These are phyloP conservation scores for Phoeniculus purpureus DNA, from an alignment of 2,797 vertebrate species.

Conservation along the genomic window DNA sequence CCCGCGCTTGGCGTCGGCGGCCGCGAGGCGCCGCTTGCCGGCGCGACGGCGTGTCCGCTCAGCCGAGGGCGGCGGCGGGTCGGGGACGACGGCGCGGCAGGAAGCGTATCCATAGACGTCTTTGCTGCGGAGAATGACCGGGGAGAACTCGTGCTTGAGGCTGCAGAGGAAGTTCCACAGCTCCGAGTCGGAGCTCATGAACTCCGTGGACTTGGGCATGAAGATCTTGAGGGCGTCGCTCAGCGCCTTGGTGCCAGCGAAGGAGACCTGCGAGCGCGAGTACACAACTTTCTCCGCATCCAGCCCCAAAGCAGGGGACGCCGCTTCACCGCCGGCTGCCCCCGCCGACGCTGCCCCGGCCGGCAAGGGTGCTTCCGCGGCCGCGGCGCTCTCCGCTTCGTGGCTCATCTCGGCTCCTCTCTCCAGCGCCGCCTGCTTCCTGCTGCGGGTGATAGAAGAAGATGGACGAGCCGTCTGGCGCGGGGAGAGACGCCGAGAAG, in stretches of 20 bases:
- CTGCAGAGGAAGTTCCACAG: slow-evolving; percentile 85
- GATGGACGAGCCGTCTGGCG: not conserved
- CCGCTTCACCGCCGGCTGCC: slow-evolving; percentile 40
- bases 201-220: slow-evolving; percentile 82
- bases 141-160: slow-evolving; percentile 83
- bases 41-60: not conserved
- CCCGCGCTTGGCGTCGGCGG: slow-evolving; percentile 18
- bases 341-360: not conserved
- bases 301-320: slow-evolving; percentile 31
- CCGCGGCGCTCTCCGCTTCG: slow-evolving; percentile 20
- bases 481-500: not conserved
- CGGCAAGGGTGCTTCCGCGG: not conserved
- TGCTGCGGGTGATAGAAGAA: slow-evolving; percentile 39
- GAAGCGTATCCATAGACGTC: slow-evolving; percentile 84
- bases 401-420: slow-evolving; percentile 56
- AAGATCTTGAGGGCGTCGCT: slow-evolving; percentile 82
- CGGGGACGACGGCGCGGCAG: slow-evolving; percentile 79
- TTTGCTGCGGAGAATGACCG: slow-evolving; percentile 82
- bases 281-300: slow-evolving; percentile 81
- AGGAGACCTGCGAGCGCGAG: slow-evolving; percentile 79
- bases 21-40: not conserved
- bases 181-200: slow-evolving; percentile 84
- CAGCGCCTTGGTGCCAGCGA: slow-evolving; percentile 77
- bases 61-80: slow-evolving; percentile 43
- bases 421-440: slow-evolving; percentile 72